Conservation (phyloP, 2,797 vertebrate genomes). For the Tokudaia tokunoshimensis region DNA sequence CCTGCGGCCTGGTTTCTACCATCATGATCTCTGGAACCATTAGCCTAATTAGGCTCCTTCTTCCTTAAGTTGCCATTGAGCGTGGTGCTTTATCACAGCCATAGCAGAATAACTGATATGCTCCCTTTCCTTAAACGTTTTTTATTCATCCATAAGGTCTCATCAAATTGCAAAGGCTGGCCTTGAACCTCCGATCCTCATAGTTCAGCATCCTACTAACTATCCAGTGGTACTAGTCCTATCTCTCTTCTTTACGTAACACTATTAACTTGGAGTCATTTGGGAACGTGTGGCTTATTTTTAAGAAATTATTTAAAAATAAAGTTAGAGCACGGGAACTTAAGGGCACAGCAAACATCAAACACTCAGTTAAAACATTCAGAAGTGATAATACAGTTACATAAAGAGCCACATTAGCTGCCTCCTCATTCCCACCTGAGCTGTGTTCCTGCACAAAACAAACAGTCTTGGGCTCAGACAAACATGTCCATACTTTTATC, state of each 20-base stretch:
- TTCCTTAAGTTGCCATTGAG: not conserved
- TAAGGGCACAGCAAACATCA: not conserved
- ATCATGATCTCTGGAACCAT: not conserved
- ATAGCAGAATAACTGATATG: not conserved
- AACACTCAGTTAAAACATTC: not conserved
- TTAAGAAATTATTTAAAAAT: conserved; percentile 6
- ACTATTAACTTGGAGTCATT: not conserved
- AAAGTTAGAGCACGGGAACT: not conserved
- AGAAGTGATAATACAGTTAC: not conserved
- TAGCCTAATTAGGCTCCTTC: too few relatives aligned
- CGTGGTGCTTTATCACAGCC: not conserved
- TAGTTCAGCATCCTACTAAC: not conserved
- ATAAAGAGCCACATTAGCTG: not conserved
- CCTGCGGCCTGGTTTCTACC: not conserved
- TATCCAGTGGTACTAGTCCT: not conserved
- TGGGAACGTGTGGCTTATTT: not conserved
- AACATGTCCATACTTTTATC: not conserved
- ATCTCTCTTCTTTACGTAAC: not conserved
- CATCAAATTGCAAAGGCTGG: not conserved
- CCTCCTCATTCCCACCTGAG: not conserved
- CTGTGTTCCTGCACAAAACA: not conserved
- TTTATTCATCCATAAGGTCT: not conserved
- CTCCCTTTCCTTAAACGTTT: not conserved
- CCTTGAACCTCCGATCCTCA: not conserved
- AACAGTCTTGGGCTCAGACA: not conserved